These are phyloP conservation scores for Enteromius mattozi DNA, from an alignment of 2,797 vertebrate genomes.

Conservation along the genomic window DNA sequence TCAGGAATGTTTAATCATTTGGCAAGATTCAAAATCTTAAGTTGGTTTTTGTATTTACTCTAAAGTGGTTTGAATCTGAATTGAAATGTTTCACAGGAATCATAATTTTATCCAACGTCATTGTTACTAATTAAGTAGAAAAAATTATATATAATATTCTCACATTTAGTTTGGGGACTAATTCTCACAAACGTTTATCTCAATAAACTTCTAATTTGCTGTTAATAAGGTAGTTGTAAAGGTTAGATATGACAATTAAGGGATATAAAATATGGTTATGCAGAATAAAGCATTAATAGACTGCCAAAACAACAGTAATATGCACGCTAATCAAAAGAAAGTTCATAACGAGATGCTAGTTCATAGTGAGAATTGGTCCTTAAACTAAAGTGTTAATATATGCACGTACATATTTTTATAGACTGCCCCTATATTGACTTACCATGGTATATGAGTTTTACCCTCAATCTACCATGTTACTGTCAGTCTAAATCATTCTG, in stretches of 20 bases:
- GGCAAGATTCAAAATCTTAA: background rate
- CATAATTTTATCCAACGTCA: background rate
- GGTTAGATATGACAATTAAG: background rate
- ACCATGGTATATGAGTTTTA: background rate
- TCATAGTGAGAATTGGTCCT: background rate
- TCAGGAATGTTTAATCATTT: background rate
- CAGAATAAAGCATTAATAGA: background rate
- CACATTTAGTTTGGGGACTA: background rate
- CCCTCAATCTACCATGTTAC: background rate
- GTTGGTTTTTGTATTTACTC: background rate
- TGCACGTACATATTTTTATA: background rate
- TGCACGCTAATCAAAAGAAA: background rate
- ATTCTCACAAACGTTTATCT: background rate
- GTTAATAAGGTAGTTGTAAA: background rate
- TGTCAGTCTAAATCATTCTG: background rate
- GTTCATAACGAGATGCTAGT: background rate
- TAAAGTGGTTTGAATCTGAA: background rate
- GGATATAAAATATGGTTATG: background rate
- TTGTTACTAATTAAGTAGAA: background rate
- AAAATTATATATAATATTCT: background rate
- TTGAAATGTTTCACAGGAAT: background rate
- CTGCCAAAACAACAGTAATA: background rate
- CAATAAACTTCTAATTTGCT: background rate
- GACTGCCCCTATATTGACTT: background rate
- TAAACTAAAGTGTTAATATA: background rate